These are phyloP conservation scores for Pithys albifrons DNA, from an alignment of 2,113 vertebrate genomes.

Conservation along the genomic window DNA sequence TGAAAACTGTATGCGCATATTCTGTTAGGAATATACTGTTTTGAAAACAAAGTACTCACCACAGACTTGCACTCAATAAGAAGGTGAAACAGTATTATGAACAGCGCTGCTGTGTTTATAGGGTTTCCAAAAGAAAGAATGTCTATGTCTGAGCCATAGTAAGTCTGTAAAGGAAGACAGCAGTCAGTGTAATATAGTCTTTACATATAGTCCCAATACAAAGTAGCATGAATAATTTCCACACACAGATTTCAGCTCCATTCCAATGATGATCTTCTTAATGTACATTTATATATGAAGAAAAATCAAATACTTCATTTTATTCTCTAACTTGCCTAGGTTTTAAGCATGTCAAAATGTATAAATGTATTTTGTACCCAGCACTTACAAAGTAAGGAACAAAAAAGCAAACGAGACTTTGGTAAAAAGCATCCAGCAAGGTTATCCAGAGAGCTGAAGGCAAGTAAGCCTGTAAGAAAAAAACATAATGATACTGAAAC, in stretches of 20 bases:
- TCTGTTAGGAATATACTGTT: not conserved
- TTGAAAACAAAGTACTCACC: conserved; percentile 78
- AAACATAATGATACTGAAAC: not conserved
- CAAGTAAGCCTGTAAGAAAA: conserved; percentile 70
- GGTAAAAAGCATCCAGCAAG: conserved; percentile 82
- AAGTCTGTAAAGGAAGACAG: conserved; percentile 74
- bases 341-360: not conserved
- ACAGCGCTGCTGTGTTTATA: conserved; percentile 86
- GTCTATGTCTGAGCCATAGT: conserved; percentile 82
- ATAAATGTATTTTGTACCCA: not conserved
- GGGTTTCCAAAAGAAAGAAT: conserved; percentile 88
- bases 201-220: fast-evolving
- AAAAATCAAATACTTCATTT: not conserved
- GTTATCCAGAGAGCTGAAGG: conserved; percentile 77
- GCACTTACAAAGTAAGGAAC: conserved; percentile 81
- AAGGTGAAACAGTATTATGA: conserved; percentile 89
- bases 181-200: not conserved
- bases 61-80: conserved; percentile 89
- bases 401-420: conserved; percentile 82
- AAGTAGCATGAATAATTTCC: not conserved
- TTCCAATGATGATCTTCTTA: not conserved
- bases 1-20: not conserved
- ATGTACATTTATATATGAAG: not conserved
- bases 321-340: not conserved
- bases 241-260: not conserved